phyloP scores from a whole-genome alignment of 2,888 invertebrate genomes.

The Aromia moschata region DNA sequence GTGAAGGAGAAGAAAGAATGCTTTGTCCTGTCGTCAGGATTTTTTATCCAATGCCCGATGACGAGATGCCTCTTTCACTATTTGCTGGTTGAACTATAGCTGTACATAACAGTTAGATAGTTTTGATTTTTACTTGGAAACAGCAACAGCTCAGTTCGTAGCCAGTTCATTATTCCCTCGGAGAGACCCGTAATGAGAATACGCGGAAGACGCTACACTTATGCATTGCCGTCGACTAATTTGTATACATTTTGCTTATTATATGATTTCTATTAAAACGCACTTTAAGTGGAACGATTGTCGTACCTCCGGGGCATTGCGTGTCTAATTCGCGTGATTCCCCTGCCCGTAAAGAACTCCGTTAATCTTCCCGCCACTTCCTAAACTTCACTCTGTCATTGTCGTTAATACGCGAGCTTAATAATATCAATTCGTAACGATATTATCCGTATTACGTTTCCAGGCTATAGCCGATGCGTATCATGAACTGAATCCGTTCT shows the following conservation, averaged over 20 bases:
- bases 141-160: not conserved
- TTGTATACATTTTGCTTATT: constrained; percentile 5
- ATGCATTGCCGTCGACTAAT: not conserved
- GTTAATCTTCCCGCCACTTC: constrained; percentile 34
- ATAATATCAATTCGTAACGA: constrained; percentile 23
- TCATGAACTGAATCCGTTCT: constrained; percentile 23
- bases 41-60: no score
- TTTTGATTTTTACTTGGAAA: no score
- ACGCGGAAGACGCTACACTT: not conserved
- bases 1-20: no score
- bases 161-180: not conserved
- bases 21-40: no score
- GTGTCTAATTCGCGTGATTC: constrained; percentile 32
- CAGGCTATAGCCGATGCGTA: constrained; percentile 22
- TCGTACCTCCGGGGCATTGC: constrained; percentile 21
- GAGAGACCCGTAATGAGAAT: not conserved
- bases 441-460: constrained; percentile 25
- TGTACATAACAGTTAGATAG: no score
- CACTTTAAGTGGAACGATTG: constrained; percentile 23
- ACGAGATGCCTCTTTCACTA: no score
- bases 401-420: constrained; percentile 20
- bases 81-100: no score
- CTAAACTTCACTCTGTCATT: constrained; percentile 31
- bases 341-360: constrained; percentile 23
- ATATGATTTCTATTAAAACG: constrained; percentile 22